Evolutionary conservation across 2,888 invertebrate genomes (phyloP).

Genomic region (Chrysolina oricalcia): DNA sequence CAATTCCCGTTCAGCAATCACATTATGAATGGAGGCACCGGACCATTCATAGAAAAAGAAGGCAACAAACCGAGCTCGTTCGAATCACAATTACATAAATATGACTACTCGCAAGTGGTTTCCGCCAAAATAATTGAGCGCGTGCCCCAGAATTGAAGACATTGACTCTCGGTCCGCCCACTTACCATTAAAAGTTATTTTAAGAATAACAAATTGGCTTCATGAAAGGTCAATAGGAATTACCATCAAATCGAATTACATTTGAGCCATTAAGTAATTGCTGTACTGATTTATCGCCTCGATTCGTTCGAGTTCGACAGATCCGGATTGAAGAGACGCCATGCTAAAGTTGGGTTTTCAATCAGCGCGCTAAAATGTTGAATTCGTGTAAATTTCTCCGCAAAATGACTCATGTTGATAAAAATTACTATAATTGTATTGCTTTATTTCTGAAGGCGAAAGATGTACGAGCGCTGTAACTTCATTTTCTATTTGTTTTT

Average conservation of each 20-base stretch:
- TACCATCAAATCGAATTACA: slow-evolving; percentile 42
- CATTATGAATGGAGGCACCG: no score
- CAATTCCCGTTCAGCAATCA: no score
- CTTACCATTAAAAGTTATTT: slow-evolving; percentile 40
- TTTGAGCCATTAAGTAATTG: slow-evolving; percentile 37
- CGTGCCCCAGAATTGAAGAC: slow-evolving; percentile 24
- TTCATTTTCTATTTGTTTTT: no score
- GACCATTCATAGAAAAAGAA: no score
- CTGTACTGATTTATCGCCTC: slow-evolving; percentile 30
- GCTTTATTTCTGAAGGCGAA: no score
- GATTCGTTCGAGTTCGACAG: slow-evolving; percentile 2
- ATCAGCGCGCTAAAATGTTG: no score
- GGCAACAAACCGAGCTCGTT: no score
- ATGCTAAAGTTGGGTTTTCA: background rate
- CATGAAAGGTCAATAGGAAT: slow-evolving; percentile 46
- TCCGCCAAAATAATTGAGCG: slow-evolving; percentile 10
- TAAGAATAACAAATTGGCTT: slow-evolving; percentile 45
- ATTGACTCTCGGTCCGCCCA: slow-evolving; percentile 32
- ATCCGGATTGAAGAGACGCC: background rate
- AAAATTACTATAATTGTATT: no score
- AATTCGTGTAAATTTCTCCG: no score
- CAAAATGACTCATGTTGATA: no score
- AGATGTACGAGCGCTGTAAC: no score
- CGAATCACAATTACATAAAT: no score
- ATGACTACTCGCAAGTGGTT: background rate